These are phyloP conservation scores for Trichacis sp. DNA, from an alignment of 2,888 invertebrate genomes.

Conservation along the genomic window DNA sequence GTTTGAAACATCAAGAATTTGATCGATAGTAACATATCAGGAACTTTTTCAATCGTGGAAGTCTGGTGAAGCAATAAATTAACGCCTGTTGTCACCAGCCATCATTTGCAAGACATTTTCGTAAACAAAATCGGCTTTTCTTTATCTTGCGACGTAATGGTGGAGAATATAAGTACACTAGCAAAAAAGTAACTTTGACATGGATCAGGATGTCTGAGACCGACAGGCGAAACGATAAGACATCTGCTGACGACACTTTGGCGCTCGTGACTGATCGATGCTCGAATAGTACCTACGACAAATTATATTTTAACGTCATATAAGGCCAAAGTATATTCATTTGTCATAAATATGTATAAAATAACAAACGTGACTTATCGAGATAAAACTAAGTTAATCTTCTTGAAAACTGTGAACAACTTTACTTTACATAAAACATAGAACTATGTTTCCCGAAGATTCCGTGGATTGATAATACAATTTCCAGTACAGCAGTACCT, in stretches of 20 bases:
- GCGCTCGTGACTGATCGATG: constrained; percentile 57
- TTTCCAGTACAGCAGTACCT: constrained; percentile 43
- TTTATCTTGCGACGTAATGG: constrained; percentile 2
- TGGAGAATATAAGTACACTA: constrained; percentile 19
- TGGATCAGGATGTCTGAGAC: constrained; percentile 37
- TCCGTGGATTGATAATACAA: too few species aligned
- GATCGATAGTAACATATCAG: too few species aligned
- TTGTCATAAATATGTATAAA: too few species aligned
- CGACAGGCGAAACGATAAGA: constrained; percentile 40
- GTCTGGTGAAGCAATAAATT: not conserved
- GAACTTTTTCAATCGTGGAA: too few species aligned
- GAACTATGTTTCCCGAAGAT: not conserved
- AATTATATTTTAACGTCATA: too few species aligned
- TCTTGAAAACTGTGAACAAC: too few species aligned
- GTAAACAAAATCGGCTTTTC: not conserved
- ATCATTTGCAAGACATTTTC: not conserved
- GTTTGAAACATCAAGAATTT: not conserved
- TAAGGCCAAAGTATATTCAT: too few species aligned
- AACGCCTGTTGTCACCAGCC: not conserved
- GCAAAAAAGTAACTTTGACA: constrained; percentile 51
- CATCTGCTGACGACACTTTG: constrained; percentile 53
- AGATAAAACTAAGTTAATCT: too few species aligned
- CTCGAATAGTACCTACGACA: too few species aligned
- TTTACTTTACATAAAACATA: too few species aligned
- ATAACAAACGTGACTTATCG: too few species aligned